Evolutionary conservation across 2,113 vertebrate genomes (phyloP).

Genomic region (Sapayoa aenigma): DNA sequence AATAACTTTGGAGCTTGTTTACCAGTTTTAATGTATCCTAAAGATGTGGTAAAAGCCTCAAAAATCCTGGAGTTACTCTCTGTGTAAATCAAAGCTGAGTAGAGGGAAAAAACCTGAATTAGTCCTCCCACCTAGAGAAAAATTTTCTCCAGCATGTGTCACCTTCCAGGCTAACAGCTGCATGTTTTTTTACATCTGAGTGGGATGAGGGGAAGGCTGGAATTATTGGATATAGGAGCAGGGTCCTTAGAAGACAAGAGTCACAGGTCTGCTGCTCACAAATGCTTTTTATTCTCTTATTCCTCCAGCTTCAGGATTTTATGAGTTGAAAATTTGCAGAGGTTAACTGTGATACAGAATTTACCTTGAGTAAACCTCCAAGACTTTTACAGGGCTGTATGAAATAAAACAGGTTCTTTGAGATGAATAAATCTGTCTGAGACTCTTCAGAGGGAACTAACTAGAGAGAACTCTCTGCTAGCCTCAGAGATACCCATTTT

Average conservation of each 20-base stretch:
- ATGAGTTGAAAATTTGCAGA: not conserved
- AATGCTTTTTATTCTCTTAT: not conserved
- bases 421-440: not conserved
- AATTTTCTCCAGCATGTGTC: accelerated
- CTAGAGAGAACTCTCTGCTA: not conserved
- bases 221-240: not conserved
- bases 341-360: not conserved
- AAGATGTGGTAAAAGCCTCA: not conserved
- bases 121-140: not conserved
- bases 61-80: not conserved
- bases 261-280: not conserved
- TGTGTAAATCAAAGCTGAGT: not conserved
- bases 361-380: not conserved
- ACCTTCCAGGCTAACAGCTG: not conserved
- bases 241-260: not conserved
- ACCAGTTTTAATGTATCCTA: not conserved
- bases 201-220: not conserved
- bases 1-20: not conserved
- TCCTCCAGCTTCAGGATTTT: not conserved
- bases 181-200: not conserved
- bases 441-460: not conserved
- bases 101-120: not conserved
- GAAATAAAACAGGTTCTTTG: not conserved
- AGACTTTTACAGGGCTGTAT: not conserved
- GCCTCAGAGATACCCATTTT: not conserved